A percentile compares a stretch with the other conserved stretches of the same genome.
These are phyloP conservation scores for Nematolebias whitei DNA, from an alignment of 2,113 vertebrate species.

Conservation along the genomic window DNA sequence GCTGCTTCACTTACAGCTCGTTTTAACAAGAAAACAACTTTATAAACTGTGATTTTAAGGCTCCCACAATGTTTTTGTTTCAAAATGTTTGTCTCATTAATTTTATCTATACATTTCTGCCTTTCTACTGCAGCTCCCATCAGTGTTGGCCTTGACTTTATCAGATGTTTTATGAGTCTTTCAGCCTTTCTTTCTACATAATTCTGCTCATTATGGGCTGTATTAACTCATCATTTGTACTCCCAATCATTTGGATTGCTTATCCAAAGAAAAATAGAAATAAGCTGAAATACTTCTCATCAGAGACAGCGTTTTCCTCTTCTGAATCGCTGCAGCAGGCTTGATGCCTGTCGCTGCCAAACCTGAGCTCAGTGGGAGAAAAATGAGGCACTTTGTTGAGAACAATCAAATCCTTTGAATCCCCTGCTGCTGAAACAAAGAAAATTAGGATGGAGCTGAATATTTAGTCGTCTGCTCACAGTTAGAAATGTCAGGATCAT, in stretches of 20 bases:
- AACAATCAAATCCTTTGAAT: slow-evolving; percentile 7
- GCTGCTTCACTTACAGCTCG: background rate
- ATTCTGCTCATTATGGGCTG: background rate
- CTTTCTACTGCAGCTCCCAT: background rate
- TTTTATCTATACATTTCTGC: slow-evolving; percentile 3
- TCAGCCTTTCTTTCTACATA: background rate
- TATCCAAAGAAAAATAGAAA: slow-evolving; percentile 13
- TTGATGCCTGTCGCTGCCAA: background rate
- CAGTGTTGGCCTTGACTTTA: background rate
- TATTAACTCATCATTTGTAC: slow-evolving; percentile 2
- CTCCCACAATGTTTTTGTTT: background rate
- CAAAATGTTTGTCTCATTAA: background rate
- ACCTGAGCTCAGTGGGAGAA: background rate
- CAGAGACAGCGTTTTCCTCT: background rate
- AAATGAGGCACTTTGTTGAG: slow-evolving; percentile 8
- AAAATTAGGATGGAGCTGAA: background rate
- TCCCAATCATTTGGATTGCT: slow-evolving; percentile 7
- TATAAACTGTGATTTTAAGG: background rate
- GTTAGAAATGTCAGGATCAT: background rate
- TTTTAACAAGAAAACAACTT: background rate
- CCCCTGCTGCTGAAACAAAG: slow-evolving; percentile 6
- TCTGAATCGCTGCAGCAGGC: background rate
- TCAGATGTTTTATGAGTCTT: slow-evolving; percentile 7
- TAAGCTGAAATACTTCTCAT: slow-evolving; percentile 2
- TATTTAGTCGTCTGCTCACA: slow-evolving; percentile 5